Evolutionary conservation across 2,888 invertebrate genomes (phyloP).

Genomic region (Drosophila pseudotakahashii): DNA sequence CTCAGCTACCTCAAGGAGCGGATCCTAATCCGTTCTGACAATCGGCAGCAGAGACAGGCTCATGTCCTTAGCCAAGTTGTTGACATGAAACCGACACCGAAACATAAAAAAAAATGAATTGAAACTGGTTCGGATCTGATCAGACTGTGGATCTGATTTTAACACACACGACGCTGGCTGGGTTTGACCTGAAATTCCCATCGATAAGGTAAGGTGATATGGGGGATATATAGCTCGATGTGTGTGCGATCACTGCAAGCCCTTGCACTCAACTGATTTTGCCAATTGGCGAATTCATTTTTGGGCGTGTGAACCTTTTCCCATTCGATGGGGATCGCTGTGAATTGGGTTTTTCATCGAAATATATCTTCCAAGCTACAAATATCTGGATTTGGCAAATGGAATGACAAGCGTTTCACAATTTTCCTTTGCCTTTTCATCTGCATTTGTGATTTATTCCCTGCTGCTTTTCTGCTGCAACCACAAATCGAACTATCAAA

Average conservation of each 20-base stretch:
- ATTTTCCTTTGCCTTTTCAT: conserved; percentile 30
- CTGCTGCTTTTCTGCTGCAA: conserved; percentile 52
- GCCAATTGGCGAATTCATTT: conserved; percentile 44
- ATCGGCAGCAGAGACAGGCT: conserved; percentile 74
- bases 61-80: conserved; percentile 67
- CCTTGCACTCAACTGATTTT: conserved; percentile 81
- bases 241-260: conserved; percentile 80
- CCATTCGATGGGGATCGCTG: background rate
- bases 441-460: conserved; percentile 20
- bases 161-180: conserved; percentile 73
- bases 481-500: conserved; percentile 74
- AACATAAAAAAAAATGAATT: background rate
- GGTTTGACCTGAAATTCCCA: conserved; percentile 73
- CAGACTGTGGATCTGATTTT: conserved; percentile 68
- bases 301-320: conserved; percentile 58
- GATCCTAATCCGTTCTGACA: conserved; percentile 72
- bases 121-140: conserved; percentile 55
- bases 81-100: conserved; percentile 64
- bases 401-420: conserved; percentile 54
- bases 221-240: conserved; percentile 23
- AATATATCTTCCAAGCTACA: background rate
- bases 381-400: conserved; percentile 23
- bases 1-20: conserved; percentile 19
- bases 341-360: background rate
- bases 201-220: conserved; percentile 71